Percentiles rank a stretch among this genome's conserved stretches.
Evolutionary conservation across 2,113 vertebrate genomes (phyloP).

Genomic region (rabbit (Oryctolagus cuniculus)): mOryCun1.1 NC_091448.1:33015001-33015500

Average conservation of each 20-base stretch:
- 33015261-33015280: constrained; percentile 40
- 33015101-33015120: background rate
- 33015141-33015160: background rate
- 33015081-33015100: background rate
- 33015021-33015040: background rate
- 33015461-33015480: background rate
- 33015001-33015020: background rate
- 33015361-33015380: constrained; percentile 82
- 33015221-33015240: constrained; percentile 36
- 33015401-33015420: constrained; percentile 21
- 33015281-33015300: constrained; percentile 61
- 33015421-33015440: background rate
- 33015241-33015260: constrained; percentile 6
- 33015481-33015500: constrained; percentile 58
- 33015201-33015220: background rate
- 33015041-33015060: background rate
- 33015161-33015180: background rate
- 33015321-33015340: constrained; percentile 88
- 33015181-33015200: background rate
- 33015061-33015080: background rate
- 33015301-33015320: constrained; percentile 84
- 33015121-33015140: fast-evolving
- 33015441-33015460: background rate
- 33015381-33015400: constrained; percentile 84
- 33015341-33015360: constrained; percentile 90